Percentiles rank a stretch among this genome's conserved stretches.
Evolutionary conservation across 1,140 invertebrate genomes (phyloP).

Genomic region (fruit fly (Drosophila melanogaster)): DNA sequence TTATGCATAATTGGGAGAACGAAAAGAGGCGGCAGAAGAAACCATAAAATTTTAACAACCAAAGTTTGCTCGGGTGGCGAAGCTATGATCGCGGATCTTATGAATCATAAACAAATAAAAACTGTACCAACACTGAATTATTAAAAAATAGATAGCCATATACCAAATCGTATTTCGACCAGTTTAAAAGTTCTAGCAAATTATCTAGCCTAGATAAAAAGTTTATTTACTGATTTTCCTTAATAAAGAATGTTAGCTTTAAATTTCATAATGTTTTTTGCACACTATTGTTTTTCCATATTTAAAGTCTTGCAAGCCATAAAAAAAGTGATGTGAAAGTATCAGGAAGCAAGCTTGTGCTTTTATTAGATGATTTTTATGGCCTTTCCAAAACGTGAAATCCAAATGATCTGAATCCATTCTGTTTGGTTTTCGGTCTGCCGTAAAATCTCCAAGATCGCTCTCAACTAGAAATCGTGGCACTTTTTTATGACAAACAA

Average conservation of each 20-base stretch:
- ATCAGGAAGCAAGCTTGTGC: conserved; percentile 15
- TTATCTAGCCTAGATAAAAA: neutral
- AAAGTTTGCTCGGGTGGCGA: conserved; percentile 13
- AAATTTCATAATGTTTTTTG: neutral
- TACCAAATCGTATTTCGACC: too few relatives aligned
- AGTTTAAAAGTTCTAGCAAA: neutral
- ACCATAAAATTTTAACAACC: conserved; percentile 32
- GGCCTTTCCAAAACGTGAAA: conserved; percentile 6
- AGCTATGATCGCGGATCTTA: conserved; percentile 10
- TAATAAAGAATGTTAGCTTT: neutral
- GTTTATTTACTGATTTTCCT: neutral
- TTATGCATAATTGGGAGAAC: conserved; percentile 65
- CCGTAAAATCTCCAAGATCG: conserved; percentile 11
- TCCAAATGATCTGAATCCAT: conserved; percentile 26
- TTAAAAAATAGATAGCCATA: neutral
- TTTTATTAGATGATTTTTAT: conserved; percentile 7
- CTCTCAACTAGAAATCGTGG: conserved; percentile 23
- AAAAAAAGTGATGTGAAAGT: neutral
- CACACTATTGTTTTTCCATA: neutral
- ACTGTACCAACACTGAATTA: neutral
- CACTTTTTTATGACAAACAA: conserved; percentile 49
- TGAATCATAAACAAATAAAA: conserved; percentile 3
- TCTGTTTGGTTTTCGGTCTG: conserved; percentile 17
- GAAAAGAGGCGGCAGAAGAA: conserved; percentile 3
- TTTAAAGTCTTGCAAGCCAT: neutral